These are phyloP conservation scores for Dermolepida albohirtum DNA, from an alignment of 2,888 invertebrate genomes.

Conservation along the genomic window DNA sequence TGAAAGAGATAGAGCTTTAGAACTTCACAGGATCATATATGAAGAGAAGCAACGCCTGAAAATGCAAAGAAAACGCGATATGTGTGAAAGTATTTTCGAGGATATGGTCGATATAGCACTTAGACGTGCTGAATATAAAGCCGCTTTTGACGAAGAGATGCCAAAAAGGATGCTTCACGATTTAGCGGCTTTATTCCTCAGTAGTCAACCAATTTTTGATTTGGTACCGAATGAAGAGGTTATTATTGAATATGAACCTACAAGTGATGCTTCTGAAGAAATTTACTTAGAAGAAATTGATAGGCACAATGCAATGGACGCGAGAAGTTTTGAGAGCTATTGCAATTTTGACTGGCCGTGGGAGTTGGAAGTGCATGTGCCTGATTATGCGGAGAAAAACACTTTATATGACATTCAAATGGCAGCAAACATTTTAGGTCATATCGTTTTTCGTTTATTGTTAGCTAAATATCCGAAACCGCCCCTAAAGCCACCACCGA, in stretches of 20 bases:
- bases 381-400: slow-evolving; percentile 64
- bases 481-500: slow-evolving; percentile 51
- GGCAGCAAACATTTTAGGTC: slow-evolving; percentile 60
- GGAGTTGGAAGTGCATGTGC: slow-evolving; percentile 65
- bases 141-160: slow-evolving; percentile 62
- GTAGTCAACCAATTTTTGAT: slow-evolving; percentile 69
- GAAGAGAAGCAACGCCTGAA: slow-evolving; percentile 68
- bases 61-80: slow-evolving; percentile 65
- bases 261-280: slow-evolving; percentile 59
- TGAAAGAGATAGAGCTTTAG: slow-evolving; percentile 67
- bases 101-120: slow-evolving; percentile 70
- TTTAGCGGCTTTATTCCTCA: slow-evolving; percentile 71
- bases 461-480: slow-evolving; percentile 59
- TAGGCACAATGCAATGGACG: slow-evolving; percentile 69
- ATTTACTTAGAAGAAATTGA: slow-evolving; percentile 66
- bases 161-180: slow-evolving; percentile 67
- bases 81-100: slow-evolving; percentile 69
- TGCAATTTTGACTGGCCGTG: slow-evolving; percentile 68
- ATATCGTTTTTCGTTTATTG: slow-evolving; percentile 57
- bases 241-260: slow-evolving; percentile 55
- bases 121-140: slow-evolving; percentile 67
- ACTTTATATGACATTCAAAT: slow-evolving; percentile 48
- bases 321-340: slow-evolving; percentile 71
- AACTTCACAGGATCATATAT: slow-evolving; percentile 69
- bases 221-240: slow-evolving; percentile 60